These are phyloP conservation scores for Hozukius guyotensis DNA, from an alignment of 2,797 vertebrate genomes.

Conservation along the genomic window DNA sequence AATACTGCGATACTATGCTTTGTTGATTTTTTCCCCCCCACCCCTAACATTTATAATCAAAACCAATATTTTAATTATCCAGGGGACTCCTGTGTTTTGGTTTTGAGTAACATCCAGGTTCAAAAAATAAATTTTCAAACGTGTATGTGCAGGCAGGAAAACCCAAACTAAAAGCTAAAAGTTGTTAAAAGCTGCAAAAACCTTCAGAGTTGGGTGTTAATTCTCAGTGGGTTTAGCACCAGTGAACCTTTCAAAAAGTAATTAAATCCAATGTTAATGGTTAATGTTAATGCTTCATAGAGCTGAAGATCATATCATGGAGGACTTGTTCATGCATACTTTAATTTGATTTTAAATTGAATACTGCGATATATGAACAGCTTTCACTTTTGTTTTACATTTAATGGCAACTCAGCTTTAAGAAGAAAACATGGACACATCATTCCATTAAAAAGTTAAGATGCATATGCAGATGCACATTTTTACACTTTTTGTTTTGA, in stretches of 20 bases:
- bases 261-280: not conserved
- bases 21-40: rapidly evolving
- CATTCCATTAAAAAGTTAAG: not conserved
- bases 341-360: not conserved
- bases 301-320: not conserved
- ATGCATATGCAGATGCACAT: not conserved
- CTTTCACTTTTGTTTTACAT: not conserved
- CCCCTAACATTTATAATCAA: not conserved
- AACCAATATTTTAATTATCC: not conserved
- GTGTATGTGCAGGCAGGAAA: not conserved
- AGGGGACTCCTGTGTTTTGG: not conserved
- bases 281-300: not conserved
- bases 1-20: too few species aligned
- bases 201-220: not conserved
- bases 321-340: not conserved
- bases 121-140: not conserved
- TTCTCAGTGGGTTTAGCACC: not conserved
- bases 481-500: not conserved
- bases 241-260: not conserved
- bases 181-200: not conserved
- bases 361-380: not conserved
- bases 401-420: not conserved
- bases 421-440: not conserved
- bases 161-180: not conserved
- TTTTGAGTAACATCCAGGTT: not conserved